Evolutionary conservation across 1,140 invertebrate species (phyloP).

Genomic region (Microvelia longipes): DNA sequence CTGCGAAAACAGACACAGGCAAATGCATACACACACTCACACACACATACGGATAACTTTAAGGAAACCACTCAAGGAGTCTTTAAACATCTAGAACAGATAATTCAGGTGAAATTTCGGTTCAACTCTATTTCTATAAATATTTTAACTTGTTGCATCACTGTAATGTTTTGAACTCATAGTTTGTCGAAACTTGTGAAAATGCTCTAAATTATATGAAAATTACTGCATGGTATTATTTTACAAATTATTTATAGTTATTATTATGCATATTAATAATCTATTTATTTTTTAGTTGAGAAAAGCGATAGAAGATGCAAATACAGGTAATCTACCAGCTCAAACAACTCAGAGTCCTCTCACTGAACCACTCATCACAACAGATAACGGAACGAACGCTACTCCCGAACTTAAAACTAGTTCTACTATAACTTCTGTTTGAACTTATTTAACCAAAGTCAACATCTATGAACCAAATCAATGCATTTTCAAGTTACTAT

Average conservation of each 20-base stretch:
- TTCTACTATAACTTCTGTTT: neutral
- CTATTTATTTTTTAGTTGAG: slow-evolving; percentile 40
- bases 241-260: slow-evolving; percentile 6
- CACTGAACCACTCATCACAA: slow-evolving; percentile 2
- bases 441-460: no score
- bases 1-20: no score
- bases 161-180: neutral
- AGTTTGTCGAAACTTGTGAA: neutral
- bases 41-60: no score
- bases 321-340: slow-evolving; percentile 38
- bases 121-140: neutral
- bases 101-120: no score
- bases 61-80: no score
- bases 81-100: no score
- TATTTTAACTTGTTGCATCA: neutral
- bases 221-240: slow-evolving; percentile 2
- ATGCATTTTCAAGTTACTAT: no score
- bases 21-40: no score
- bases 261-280: slow-evolving; percentile 1
- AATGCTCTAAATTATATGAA: neutral
- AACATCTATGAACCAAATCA: no score
- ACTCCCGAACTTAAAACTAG: neutral
- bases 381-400: neutral
- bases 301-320: slow-evolving; percentile 75
- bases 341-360: neutral